Base-by-base conservation (phyloP, 2,113 vertebrate species). In the Lepisosteus osseus region DNA sequence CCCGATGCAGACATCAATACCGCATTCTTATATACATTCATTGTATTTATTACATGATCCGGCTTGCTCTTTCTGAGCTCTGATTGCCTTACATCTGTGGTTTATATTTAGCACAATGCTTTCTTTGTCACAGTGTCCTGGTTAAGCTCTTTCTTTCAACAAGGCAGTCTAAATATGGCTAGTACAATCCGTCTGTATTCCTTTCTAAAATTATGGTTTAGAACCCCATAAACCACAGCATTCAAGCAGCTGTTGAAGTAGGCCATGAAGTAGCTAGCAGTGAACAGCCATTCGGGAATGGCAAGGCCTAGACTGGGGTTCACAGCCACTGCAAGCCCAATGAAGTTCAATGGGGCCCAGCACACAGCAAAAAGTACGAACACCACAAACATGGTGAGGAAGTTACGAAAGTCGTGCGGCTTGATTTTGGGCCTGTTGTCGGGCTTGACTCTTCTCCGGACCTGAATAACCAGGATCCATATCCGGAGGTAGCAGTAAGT, bases 231-330 rank as follows among this genome's bases (percentile, higher is more conserved):
- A 68, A 94, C 80, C 3, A 94, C 89, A 0, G 92, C 92, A 2
- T 94, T 94, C 72, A 94, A 86, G 77, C 92, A 93, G 84, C 93
- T 94, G 83, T 94, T 94, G 80, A 93, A 94, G 67, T 94, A 94
- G 2, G 93, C 92, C 92, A 93, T 93, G 70, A 94, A 93, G 84
- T 94, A 94, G 74, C 92, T 94, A 71, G 88, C 88, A 0, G 89
- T 92, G 80, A 94, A 94, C 41, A 94, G 86, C 93, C 93, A 93
- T 72, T 85, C 86, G 0, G 93, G 92, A 8, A 94, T 92, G n/a
- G 83, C 80, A 6, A 57, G 81, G 47, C 81, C 82, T 67, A 93
- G 79, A 5, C 81, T 63, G 29, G 92, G 84, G 67, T 90, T 83
- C 54, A 93, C 72, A 0, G 91, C 91, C 76, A 94, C 93, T 0